These are phyloP conservation scores for Propithecus coquereli DNA, from an alignment of 2,113 vertebrate species.

Conservation along the genomic window DNA sequence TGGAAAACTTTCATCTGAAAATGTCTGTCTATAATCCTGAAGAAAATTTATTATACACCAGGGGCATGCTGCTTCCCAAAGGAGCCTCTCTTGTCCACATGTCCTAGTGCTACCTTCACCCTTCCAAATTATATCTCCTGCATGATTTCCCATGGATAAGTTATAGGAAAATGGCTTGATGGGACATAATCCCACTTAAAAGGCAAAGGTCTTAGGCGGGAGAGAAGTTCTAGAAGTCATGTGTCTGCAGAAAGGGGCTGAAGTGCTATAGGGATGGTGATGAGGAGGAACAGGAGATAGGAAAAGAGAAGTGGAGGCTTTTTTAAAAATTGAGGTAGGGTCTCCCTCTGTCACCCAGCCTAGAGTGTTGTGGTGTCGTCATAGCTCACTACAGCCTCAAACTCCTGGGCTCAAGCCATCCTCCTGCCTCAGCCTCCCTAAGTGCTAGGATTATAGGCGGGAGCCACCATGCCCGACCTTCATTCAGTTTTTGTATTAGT, in stretches of 20 bases:
- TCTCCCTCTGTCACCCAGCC: no score
- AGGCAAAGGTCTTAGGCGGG: neutral
- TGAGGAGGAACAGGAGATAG: neutral
- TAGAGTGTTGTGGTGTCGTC: no score
- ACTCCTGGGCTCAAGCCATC: no score
- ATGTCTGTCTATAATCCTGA: neutral
- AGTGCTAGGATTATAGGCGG: no score
- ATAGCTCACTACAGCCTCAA: no score
- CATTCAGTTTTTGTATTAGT: neutral
- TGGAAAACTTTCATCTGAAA: constrained; percentile 35
- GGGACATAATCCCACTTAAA: neutral
- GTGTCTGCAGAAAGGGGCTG: neutral
- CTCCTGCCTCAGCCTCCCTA: no score
- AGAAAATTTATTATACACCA: neutral
- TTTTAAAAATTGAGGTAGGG: no score
- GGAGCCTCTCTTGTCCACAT: neutral
- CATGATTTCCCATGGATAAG: neutral
- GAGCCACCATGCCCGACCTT: no score
- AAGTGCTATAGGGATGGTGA: no score
- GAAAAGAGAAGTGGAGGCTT: neutral
- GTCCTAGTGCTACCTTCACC: neutral
- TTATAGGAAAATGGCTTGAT: neutral
- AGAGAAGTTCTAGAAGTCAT: neutral
- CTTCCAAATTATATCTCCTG: neutral
- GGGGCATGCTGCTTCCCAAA: neutral